Evolutionary conservation across 2,113 vertebrate species (phyloP), one percentile per base, ranked within the genome.

Genomic region (Athene cunicularia): DNA sequence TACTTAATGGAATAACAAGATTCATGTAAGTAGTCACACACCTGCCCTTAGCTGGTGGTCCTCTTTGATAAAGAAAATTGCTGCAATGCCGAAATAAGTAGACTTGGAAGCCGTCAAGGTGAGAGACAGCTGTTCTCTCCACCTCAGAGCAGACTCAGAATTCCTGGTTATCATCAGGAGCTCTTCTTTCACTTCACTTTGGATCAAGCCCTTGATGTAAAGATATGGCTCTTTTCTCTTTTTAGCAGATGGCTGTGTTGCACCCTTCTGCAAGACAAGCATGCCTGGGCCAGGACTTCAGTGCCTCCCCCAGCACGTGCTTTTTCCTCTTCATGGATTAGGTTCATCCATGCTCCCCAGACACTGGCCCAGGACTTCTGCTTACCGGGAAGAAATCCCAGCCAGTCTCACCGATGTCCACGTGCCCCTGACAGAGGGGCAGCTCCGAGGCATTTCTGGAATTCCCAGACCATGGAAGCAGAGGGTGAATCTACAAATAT

Each of bases 331-430:
- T 56, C 27, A 18, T 3, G 5, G 47, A 12, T 11, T 9, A 50
- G 28, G 32, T 47, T 30, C 2, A 5, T 21, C 27, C 24, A 0
- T 2, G 6, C 5, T 32, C 6, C 32, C 41, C 0, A 1, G 58
- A 19, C 58, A 12, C 32, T 2, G 22, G 33, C 33, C 55, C 35
- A 6, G 39, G 11, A 16, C 41, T 70, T 27, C 17, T 60, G n/a
- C 64, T 33, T 21, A 4, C 8, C 10, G 2, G 14, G 35, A 21
- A 80, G 14, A 47, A 27, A 33, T 33, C 45, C 35, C 58, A 88
- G 23, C 13, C 58, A 6, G 24, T 17, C 56, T 56, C 47, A 18
- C 11, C 0, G 2, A 14, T 23, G 17, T 5, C 62, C 17, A 0
- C 0, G 4, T 28, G 28, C 13, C n/a, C 52, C 60, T 72, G 71